Conservation (phyloP, 2,888 invertebrate genomes). For the Drymonia ruficornis region DNA sequence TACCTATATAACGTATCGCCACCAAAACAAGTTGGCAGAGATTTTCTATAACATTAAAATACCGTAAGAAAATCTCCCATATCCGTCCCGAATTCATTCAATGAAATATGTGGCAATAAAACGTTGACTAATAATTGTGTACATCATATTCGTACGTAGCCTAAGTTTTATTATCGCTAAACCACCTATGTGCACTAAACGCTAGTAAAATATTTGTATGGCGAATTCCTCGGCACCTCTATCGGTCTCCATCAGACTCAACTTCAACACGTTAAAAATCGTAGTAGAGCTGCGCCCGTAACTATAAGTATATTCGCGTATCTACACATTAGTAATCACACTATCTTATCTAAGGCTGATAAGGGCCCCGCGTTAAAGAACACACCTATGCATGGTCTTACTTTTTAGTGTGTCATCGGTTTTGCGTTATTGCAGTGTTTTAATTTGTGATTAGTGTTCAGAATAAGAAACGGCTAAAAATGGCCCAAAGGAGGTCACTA, state of each 20-base stretch:
- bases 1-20: no score
- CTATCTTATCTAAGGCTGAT: slow-evolving; percentile 75
- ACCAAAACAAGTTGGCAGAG: no score
- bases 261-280: no score
- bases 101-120: background rate
- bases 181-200: no score
- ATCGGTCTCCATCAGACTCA: no score
- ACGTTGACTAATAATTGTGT: slow-evolving; percentile 1
- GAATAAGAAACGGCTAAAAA: slow-evolving; percentile 47
- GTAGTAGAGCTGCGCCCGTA: background rate
- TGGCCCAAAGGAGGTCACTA: slow-evolving; percentile 69
- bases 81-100: background rate
- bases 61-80: no score
- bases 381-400: slow-evolving; percentile 59
- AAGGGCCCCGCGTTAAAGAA: slow-evolving; percentile 51
- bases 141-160: slow-evolving; percentile 17
- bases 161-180: slow-evolving; percentile 19
- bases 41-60: no score
- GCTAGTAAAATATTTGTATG: no score
- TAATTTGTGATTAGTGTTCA: slow-evolving; percentile 32
- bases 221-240: no score
- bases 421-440: slow-evolving; percentile 36
- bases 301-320: slow-evolving; percentile 8
- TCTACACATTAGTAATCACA: slow-evolving; percentile 59
- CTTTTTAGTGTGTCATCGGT: slow-evolving; percentile 52